Evolutionary conservation across 2,888 invertebrate genomes (phyloP), one percentile per base, ranked within the genome.

Genomic region (Drosophila leonis): DNA sequence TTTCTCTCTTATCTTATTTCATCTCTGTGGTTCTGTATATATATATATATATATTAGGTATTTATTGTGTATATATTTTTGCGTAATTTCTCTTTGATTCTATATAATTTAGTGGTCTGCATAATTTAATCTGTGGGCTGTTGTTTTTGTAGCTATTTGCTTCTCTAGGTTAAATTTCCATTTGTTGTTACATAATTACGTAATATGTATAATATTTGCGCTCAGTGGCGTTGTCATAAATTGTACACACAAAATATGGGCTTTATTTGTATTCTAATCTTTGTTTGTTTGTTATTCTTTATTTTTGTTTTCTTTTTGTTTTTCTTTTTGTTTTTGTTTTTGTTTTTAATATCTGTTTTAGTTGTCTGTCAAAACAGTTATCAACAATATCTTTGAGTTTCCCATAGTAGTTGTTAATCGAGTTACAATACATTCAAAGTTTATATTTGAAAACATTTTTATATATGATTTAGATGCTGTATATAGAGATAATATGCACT

Each of bases 211-310:
- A 71, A 55, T 73, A 65, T 73, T 60, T 61, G 49, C 66, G 71
- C 80, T 64, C 29, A 35, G 52, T 55, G 63, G 72, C 68, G 59
- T 66, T 48, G 48, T 70, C 56, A 82, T 77, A 82, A 83, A 76
- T 70, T 55, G 69, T 74, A 72, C 78, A 83, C 88, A 80, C 78
- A 88, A 84, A 84, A 84, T 88, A 88, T 88, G 78, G 64, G 54
- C 70, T 75, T 69, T 76, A 59, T 72, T 69, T 73, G 31, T 77
- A 52, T 55, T 62, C 35, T 55, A 64, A 64, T 63, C 42, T 66
- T 61, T 54, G 9, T 65, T 62, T 78, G 33, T 56, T n/a, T 42
- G 42, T 42, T 42, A 2, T 42, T 42, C 7, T 3, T 20, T 55
- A 27, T 62, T 35, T 59, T 61, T 41, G 15, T 62, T 24, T 31